phyloP scores from a whole-genome alignment of 1,140 invertebrate genomes.

The Drosophila pseudoananassae region DNA sequence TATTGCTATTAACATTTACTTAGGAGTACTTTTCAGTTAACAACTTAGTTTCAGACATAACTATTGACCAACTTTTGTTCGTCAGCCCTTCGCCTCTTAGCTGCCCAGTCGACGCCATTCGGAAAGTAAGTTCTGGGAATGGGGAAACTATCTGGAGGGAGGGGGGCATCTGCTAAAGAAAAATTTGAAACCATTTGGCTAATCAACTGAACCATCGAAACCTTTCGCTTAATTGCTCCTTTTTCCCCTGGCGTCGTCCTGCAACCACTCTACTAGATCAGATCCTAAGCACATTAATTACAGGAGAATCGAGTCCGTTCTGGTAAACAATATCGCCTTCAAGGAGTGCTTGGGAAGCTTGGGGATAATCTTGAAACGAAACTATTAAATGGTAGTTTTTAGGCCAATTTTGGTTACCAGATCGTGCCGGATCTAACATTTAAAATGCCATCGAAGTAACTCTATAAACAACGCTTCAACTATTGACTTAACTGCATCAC shows the following conservation, averaged over 20 bases:
- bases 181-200: slow-evolving; percentile 44
- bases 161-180: slow-evolving; percentile 25
- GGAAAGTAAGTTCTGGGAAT: background rate
- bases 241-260: slow-evolving; percentile 27
- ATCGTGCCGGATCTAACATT: slow-evolving; percentile 46
- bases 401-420: slow-evolving; percentile 9
- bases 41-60: slow-evolving; percentile 75
- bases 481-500: slow-evolving; percentile 70
- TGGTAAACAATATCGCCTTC: slow-evolving; percentile 16
- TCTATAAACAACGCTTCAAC: slow-evolving; percentile 62
- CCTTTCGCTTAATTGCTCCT: slow-evolving; percentile 37
- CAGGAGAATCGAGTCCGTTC: slow-evolving; percentile 28
- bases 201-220: slow-evolving; percentile 51
- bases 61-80: slow-evolving; percentile 63
- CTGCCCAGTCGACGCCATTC: slow-evolving; percentile 31
- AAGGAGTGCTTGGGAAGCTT: background rate
- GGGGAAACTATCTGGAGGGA: slow-evolving; percentile 10
- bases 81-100: slow-evolving; percentile 1
- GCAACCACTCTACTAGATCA: slow-evolving; percentile 20
- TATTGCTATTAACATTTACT: slow-evolving; percentile 61
- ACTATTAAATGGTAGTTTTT: background rate
- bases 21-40: slow-evolving; percentile 77
- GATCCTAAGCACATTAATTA: slow-evolving; percentile 38
- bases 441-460: slow-evolving; percentile 69
- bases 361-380: background rate